A percentile compares a stretch with the other conserved stretches of the same genome.
Evolutionary conservation across 2,888 invertebrate species (phyloP).

Genomic region (Philereme transversata): DNA sequence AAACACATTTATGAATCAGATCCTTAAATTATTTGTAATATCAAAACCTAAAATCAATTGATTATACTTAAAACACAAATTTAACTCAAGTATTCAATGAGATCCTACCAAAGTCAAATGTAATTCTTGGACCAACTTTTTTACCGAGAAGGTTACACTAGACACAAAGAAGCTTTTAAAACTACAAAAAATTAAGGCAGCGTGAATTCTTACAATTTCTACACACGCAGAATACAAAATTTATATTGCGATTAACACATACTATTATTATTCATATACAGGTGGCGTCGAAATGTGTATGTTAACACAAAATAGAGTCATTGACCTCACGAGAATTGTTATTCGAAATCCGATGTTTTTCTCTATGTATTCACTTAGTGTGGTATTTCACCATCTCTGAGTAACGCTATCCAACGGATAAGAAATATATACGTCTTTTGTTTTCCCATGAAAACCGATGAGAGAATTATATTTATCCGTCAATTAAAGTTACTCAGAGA

Average conservation of each 20-base stretch:
- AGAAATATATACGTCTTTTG: too few species aligned
- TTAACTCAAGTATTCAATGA: constrained; percentile 22
- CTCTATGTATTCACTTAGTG: too few species aligned
- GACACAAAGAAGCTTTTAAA: constrained; percentile 14
- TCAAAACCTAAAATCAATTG: constrained; percentile 3
- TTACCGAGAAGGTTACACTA: constrained; percentile 10
- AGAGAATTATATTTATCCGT: too few species aligned
- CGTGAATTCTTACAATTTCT: constrained; percentile 16
- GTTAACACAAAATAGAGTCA: too few species aligned
- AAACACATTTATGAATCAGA: background rate
- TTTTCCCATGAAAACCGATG: too few species aligned
- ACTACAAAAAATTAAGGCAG: constrained; percentile 26
- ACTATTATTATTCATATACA: background rate
- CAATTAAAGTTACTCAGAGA: too few species aligned
- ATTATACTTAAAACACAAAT: background rate
- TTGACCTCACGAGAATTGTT: too few species aligned
- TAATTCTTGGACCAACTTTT: constrained; percentile 18
- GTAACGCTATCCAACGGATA: too few species aligned
- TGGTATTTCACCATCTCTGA: too few species aligned
- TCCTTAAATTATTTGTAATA: background rate
- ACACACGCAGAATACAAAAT: constrained; percentile 23
- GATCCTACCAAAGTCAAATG: constrained; percentile 22
- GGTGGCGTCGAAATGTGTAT: background rate
- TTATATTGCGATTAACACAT: constrained; percentile 2
- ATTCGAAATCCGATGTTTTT: too few species aligned